Evolutionary conservation across 2,113 vertebrate genomes (phyloP).

Genomic region (Platanista minor): DNA sequence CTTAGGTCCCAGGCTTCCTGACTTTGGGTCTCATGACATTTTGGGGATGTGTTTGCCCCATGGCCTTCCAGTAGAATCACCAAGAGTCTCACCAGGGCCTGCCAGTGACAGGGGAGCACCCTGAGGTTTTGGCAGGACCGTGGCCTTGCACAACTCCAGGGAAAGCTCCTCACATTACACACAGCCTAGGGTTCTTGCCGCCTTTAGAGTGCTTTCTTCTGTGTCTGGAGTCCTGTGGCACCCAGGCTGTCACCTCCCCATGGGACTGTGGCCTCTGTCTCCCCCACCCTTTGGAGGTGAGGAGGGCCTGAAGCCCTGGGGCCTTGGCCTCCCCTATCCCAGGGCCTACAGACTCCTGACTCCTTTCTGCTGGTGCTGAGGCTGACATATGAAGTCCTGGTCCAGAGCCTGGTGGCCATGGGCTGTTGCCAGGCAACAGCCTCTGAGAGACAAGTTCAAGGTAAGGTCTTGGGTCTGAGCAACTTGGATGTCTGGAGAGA

Average conservation of each 20-base stretch:
- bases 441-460: constrained; percentile 66
- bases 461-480: constrained; percentile 24
- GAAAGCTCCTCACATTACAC: rapidly evolving
- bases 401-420: background rate
- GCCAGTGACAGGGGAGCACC: background rate
- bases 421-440: constrained; percentile 69
- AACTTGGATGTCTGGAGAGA: background rate
- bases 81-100: background rate
- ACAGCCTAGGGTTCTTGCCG: background rate
- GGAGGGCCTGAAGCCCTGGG: background rate
- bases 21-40: background rate
- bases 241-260: background rate
- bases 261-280: background rate
- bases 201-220: background rate
- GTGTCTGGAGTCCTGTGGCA: background rate
- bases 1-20: background rate
- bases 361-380: background rate
- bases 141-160: background rate
- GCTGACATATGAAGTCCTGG: background rate
- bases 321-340: background rate
- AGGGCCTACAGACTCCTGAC: background rate
- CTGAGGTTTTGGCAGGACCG: background rate
- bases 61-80: background rate
- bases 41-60: too few relatives aligned
- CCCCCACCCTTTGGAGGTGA: background rate